Evolutionary conservation across 1,140 invertebrate genomes (phyloP).

Genomic region (Aphis gossypii): DNA sequence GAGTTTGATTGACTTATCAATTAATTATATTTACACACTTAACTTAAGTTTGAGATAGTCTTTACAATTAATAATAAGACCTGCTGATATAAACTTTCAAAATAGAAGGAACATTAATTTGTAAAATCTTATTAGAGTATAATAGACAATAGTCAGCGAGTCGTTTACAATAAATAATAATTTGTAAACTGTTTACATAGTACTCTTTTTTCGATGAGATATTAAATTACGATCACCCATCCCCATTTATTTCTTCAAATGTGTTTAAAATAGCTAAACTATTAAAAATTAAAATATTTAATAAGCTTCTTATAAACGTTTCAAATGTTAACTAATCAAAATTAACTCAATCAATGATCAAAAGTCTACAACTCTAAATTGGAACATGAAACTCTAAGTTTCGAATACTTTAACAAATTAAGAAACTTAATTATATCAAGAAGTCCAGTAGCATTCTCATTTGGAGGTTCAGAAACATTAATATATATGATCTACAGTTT

Average conservation of each 20-base stretch:
- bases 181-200: not conserved
- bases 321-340: constrained; percentile 3
- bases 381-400: not conserved
- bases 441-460: not conserved
- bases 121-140: not conserved
- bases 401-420: constrained; percentile 5
- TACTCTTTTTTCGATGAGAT: not conserved
- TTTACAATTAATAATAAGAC: not conserved
- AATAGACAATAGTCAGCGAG: not conserved
- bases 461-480: not conserved
- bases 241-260: not conserved
- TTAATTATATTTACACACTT: not conserved
- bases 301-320: not conserved
- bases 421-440: constrained; percentile 18
- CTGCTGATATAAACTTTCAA: not conserved
- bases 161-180: not conserved
- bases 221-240: not conserved
- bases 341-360: not conserved
- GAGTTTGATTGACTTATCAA: not conserved
- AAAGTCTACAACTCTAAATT: not conserved
- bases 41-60: not conserved
- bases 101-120: not conserved
- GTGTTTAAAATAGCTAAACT: not conserved
- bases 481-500: constrained; percentile 1
- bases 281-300: constrained; percentile 1